Conservation (phyloP, 2,113 vertebrate genomes). For the Nibea coibor region DNA sequence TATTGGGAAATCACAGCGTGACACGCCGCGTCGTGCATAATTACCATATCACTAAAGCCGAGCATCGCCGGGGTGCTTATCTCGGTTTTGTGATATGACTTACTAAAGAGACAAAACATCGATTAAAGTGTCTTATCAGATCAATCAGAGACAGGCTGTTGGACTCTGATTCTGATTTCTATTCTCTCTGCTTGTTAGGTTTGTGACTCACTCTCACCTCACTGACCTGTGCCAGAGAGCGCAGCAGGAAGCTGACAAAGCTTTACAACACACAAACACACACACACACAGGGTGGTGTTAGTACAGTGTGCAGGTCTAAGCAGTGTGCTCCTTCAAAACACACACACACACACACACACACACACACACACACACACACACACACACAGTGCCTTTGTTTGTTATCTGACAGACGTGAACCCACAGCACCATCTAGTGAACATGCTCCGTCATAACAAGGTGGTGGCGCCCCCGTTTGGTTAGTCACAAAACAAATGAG, state of each 20-base stretch:
- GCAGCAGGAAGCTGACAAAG: conserved; percentile 28
- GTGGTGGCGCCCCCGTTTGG: neutral
- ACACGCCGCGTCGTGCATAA: neutral
- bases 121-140: conserved; percentile 1
- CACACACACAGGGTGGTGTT: conserved; percentile 39
- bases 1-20: conserved; percentile 14
- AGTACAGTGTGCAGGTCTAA: conserved; percentile 5
- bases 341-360: neutral
- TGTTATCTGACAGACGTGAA: neutral
- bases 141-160: conserved; percentile 1
- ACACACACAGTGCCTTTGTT: neutral
- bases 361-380: neutral
- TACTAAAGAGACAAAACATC: neutral
- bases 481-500: conserved; percentile 45
- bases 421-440: conserved; percentile 74
- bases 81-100: neutral
- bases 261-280: neutral
- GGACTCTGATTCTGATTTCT: neutral
- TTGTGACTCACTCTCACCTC: conserved; percentile 47
- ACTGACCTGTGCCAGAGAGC: conserved; percentile 30
- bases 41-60: neutral
- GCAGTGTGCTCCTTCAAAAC: neutral
- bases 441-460: neutral
- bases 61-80: neutral
- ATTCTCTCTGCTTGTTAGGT: conserved; percentile 27